Base-by-base conservation (phyloP, 2,888 invertebrate species). In the Amiota minor region DNA sequence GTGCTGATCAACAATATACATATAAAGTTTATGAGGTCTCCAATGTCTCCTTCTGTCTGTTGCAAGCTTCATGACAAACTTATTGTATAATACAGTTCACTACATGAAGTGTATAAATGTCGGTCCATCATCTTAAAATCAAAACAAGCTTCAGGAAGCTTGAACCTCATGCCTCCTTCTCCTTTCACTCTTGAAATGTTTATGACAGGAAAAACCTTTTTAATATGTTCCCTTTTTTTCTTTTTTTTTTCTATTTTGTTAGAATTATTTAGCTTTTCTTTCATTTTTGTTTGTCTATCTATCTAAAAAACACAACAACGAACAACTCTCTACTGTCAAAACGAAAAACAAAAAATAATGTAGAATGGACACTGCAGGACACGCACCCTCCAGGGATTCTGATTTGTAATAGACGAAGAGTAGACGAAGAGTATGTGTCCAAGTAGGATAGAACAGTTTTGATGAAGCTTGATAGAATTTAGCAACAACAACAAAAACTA, bases 171-270 rank as follows among this genome's bases (percentile, higher is more conserved):
- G 35, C 35, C 35, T 35, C 35, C 35, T 35, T 35, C 35, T 35
- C 6, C 35, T 35, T 35, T 35, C 8, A 45, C 45, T 50, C 16
- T 46, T 64, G 68, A 72, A 61, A 70, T 73, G 74, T 77, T 59
- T 80, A 82, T 83, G 83, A 80, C 83, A 75, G 70, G 64, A 69
- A 76, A 78, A 84, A 83, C 83, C 83, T 84, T 84, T 83, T 84
- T 83, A 81, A 84, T 83, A 83, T 82, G 83, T 76, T 78, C 80
- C 55, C 71, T 35, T 62, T 35, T 4, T 23, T 62, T 6, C 14
- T 62, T 35, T 62, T 35, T 14, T 62, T 62, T 45, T 62, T 62
- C n/a, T n/a, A 18, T 50, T n/a, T 50, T n/a, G 53, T 50, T 12
- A 50, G 53, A n/a, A 50, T 35, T 35, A 35, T 35, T 35, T 35